Percentiles rank a stretch among this genome's conserved stretches.
phyloP scores from a whole-genome alignment of 1,140 invertebrate genomes.

The Neodiprion pinetum region DNA sequence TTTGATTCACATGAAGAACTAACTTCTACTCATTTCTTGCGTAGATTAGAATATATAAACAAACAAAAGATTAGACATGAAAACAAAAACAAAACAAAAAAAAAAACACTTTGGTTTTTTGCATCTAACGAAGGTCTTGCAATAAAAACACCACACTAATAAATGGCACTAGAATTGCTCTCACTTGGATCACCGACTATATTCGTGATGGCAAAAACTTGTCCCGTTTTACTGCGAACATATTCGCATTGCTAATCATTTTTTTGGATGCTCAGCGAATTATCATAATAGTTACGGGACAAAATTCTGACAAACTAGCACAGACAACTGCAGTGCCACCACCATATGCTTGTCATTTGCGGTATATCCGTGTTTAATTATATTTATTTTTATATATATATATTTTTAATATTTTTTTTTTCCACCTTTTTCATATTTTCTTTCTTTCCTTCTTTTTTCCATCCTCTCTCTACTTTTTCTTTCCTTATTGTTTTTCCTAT shows the following conservation, averaged over 20 bases:
- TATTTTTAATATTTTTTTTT: slow-evolving; percentile 17
- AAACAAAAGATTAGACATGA: slow-evolving; percentile 53
- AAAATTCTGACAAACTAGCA: slow-evolving; percentile 27
- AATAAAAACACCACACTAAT: slow-evolving; percentile 61
- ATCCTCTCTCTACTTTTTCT: neutral
- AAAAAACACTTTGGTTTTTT: slow-evolving; percentile 64
- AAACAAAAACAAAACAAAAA: slow-evolving; percentile 33
- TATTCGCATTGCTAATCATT: slow-evolving; percentile 26
- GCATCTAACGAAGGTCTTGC: slow-evolving; percentile 52
- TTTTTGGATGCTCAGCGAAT: no score
- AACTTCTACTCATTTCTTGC: slow-evolving; percentile 55
- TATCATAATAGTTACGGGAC: neutral
- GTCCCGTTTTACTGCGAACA: slow-evolving; percentile 38
- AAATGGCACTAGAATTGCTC: slow-evolving; percentile 66
- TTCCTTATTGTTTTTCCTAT: slow-evolving; percentile 26
- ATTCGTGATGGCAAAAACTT: slow-evolving; percentile 51
- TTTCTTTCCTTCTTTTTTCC: slow-evolving; percentile 18
- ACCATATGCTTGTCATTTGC: slow-evolving; percentile 27
- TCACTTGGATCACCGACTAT: slow-evolving; percentile 57
- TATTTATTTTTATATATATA: slow-evolving; percentile 25
- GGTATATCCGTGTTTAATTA: slow-evolving; percentile 29
- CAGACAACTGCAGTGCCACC: slow-evolving; percentile 17
- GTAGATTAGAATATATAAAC: slow-evolving; percentile 35
- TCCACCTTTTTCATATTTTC: slow-evolving; percentile 10
- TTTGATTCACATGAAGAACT: slow-evolving; percentile 61